Percentiles rank a stretch among this genome's conserved stretches.
Conservation (phyloP, 23 tunicate genomes). For the Trididemnum nubilum region DNA sequence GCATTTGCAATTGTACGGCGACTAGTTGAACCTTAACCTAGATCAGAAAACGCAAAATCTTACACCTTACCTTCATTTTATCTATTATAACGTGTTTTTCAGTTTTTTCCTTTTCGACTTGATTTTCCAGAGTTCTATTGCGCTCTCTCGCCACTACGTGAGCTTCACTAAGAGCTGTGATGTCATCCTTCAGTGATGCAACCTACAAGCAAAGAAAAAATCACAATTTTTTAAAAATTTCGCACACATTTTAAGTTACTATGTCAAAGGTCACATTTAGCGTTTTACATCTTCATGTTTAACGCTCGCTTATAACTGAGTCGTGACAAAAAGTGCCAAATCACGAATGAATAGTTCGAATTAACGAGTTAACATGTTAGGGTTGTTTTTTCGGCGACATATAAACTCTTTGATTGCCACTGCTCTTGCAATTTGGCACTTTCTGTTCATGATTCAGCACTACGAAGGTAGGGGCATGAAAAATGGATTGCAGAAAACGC, state of each 20-base stretch:
- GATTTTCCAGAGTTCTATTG: slow-evolving; percentile 35
- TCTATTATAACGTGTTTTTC: slow-evolving; percentile 44
- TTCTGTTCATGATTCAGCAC: no score
- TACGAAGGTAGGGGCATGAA: no score
- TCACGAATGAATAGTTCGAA: no score
- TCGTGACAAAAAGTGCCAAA: not conserved
- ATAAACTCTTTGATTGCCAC: no score
- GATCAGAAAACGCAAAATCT: no score
- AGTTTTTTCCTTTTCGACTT: slow-evolving; percentile 46
- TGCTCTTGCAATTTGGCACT: no score
- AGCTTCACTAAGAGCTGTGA: slow-evolving; percentile 70
- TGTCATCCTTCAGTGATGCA: slow-evolving; percentile 73
- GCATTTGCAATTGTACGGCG: no score
- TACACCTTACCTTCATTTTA: slow-evolving; percentile 54
- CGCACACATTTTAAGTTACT: not conserved
- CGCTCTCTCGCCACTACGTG: slow-evolving; percentile 65
- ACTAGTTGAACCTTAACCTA: no score
- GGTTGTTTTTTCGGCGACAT: no score
- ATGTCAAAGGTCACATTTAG: no score
- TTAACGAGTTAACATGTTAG: no score
- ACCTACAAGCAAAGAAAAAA: slow-evolving; percentile 31
- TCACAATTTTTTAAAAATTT: not conserved
- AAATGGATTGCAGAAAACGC: no score
- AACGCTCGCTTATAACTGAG: not conserved
- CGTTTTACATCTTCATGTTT: not conserved